Evolutionary conservation across 2,888 invertebrate genomes (phyloP).

Genomic region (Phytoseiulus persimilis): DNA sequence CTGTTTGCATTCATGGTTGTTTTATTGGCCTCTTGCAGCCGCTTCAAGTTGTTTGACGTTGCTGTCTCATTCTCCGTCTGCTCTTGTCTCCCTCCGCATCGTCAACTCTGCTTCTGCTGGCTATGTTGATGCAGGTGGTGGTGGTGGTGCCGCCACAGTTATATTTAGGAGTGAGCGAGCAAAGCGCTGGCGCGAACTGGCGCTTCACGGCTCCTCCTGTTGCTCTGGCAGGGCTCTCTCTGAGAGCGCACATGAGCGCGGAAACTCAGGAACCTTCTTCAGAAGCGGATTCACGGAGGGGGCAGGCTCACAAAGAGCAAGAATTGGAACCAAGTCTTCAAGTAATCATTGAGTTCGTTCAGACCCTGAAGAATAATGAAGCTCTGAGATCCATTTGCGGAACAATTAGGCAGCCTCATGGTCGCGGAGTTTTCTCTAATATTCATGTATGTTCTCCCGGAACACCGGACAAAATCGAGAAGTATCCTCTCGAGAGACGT

Average conservation of each 20-base stretch:
- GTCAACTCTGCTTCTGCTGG: not conserved
- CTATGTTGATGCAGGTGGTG: not conserved
- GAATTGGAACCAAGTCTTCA: not conserved
- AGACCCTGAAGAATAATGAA: not conserved
- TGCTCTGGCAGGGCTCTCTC: not conserved
- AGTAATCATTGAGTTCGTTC: not conserved
- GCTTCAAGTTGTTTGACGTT: not conserved
- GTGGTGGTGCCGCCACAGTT: not conserved
- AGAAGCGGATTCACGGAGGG: too few species aligned
- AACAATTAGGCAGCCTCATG: not conserved
- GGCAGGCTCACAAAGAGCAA: not conserved
- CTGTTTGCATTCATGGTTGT: constrained; percentile 24
- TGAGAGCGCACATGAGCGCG: not conserved
- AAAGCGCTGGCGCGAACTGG: not conserved
- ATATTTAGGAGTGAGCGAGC: not conserved
- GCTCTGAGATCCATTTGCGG: not conserved
- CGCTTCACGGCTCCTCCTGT: not conserved
- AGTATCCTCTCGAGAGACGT: too few species aligned
- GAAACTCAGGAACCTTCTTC: too few species aligned
- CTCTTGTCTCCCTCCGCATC: not conserved
- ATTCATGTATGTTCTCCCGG: not conserved
- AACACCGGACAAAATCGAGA: not conserved
- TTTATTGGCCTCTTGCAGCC: constrained; percentile 14
- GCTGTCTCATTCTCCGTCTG: not conserved
- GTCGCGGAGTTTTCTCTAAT: not conserved